Evolutionary conservation across 2,797 vertebrate genomes (phyloP).

Genomic region (Falco novaeseelandiae): DNA sequence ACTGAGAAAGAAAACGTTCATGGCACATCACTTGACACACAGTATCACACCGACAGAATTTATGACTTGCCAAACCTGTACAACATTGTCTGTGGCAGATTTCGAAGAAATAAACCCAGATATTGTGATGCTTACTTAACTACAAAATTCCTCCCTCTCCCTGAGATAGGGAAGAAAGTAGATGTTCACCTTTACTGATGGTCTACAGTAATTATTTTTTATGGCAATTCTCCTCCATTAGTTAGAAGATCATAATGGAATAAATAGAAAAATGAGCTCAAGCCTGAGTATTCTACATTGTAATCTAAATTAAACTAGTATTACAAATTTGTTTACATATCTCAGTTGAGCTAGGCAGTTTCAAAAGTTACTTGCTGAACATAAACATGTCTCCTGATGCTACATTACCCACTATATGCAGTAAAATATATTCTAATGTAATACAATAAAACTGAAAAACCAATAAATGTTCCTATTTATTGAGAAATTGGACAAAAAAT

Average conservation of each 20-base stretch:
- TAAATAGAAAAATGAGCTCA: slow-evolving; percentile 61
- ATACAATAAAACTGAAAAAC: slow-evolving; percentile 68
- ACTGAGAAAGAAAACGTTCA: background rate
- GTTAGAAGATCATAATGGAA: slow-evolving; percentile 30
- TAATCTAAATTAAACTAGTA: slow-evolving; percentile 67
- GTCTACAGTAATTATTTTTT: slow-evolving; percentile 38
- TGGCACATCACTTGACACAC: background rate
- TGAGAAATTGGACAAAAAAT: slow-evolving; percentile 71
- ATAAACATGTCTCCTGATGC: slow-evolving; percentile 29
- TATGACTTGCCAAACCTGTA: background rate
- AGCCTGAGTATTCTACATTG: slow-evolving; percentile 32
- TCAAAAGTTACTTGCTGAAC: slow-evolving; percentile 51
- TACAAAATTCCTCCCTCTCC: background rate
- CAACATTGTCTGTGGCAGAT: background rate
- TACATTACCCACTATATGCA: slow-evolving; percentile 8
- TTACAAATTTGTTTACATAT: slow-evolving; percentile 66
- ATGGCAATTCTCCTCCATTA: slow-evolving; percentile 27
- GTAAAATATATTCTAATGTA: slow-evolving; percentile 60
- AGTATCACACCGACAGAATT: background rate
- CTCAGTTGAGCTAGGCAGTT: slow-evolving; percentile 38
- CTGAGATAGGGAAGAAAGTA: background rate
- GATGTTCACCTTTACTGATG: background rate
- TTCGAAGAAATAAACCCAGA: background rate
- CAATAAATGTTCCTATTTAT: slow-evolving; percentile 68
- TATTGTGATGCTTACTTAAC: background rate